Evolutionary conservation across 2,797 vertebrate genomes (phyloP).

Genomic region (Myotis vivesi): DNA sequence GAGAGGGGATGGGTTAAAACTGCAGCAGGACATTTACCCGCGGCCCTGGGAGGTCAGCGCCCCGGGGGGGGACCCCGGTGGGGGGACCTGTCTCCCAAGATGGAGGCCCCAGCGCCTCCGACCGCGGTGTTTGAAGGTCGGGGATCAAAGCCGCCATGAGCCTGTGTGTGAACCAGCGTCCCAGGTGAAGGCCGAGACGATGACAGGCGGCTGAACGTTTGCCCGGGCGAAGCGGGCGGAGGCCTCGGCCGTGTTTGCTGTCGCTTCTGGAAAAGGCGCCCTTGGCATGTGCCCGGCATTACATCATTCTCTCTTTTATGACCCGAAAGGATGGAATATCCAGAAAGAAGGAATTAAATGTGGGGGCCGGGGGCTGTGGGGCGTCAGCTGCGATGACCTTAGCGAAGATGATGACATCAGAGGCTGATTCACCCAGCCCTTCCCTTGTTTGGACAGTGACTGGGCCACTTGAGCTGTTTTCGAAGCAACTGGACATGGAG

Average conservation of each 20-base stretch:
- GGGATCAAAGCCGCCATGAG: background rate
- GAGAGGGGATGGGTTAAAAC: background rate
- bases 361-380: background rate
- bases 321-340: conserved; percentile 72
- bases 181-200: conserved; percentile 38
- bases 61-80: background rate
- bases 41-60: background rate
- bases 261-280: background rate
- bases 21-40: background rate
- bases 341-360: conserved; percentile 61
- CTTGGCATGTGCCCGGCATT: conserved; percentile 44
- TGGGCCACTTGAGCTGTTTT: conserved; percentile 21
- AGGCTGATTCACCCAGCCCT: background rate
- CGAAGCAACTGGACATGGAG: conserved; percentile 31
- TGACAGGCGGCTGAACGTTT: conserved; percentile 54
- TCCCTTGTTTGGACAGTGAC: conserved; percentile 25
- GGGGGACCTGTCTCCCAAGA: background rate
- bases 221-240: conserved; percentile 58
- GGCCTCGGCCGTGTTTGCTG: conserved; percentile 12
- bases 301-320: conserved; percentile 52
- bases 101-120: fast-evolving
- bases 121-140: conserved; percentile 30
- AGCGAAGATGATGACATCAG: background rate
- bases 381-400: background rate
- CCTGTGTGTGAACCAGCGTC: conserved; percentile 59